Evolutionary conservation across 2,113 vertebrate genomes (phyloP), one percentile per base, ranked within the genome.

Genomic region (Cololabis saira): DNA sequence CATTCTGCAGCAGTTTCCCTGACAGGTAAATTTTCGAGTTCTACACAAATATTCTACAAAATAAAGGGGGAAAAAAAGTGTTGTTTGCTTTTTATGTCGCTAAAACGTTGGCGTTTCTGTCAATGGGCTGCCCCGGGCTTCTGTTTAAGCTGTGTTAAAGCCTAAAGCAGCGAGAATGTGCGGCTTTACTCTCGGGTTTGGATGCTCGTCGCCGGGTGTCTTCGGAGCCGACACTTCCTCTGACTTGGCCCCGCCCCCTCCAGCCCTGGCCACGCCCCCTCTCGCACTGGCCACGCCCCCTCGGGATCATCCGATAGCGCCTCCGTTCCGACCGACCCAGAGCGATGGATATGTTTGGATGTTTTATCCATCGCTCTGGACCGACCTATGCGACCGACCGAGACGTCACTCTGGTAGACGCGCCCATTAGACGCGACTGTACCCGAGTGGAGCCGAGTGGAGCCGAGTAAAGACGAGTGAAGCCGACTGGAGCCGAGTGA

Each of bases 251-350:
- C 90, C 88, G 82, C 90, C 90, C 78, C n/a, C n/a, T n/a, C n/a
- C n/a, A n/a, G n/a, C n/a, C n/a, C n/a, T n/a, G n/a, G n/a, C n/a
- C n/a, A n/a, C n/a, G n/a, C n/a, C n/a, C n/a, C n/a, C n/a, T n/a
- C n/a, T n/a, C n/a, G n/a, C n/a, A n/a, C n/a, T 86, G 50, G 84
- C 88, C 67, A 88, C 88, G 82, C 90, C 90, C 78, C 19, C 81
- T 27, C 22, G 24, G 19, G 75, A 91, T 90, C 88, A 89, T 90
- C 85, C 88, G 90, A 91, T 87, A 85, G 87, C 76, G 75, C 80
- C 42, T 11, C 24, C 24, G 24, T 27, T 27, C 2, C 24, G 24
- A 27, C 3, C 24, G n/a, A n/a, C n/a, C n/a, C n/a, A n/a, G n/a
- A n/a, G n/a, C n/a, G n/a, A n/a, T n/a, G n/a, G n/a, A n/a, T n/a